These are phyloP conservation scores for Hydractinia echinata DNA, from an alignment of 30 jellyfish, hydroid and myxozoan species.

Conservation along the genomic window DNA sequence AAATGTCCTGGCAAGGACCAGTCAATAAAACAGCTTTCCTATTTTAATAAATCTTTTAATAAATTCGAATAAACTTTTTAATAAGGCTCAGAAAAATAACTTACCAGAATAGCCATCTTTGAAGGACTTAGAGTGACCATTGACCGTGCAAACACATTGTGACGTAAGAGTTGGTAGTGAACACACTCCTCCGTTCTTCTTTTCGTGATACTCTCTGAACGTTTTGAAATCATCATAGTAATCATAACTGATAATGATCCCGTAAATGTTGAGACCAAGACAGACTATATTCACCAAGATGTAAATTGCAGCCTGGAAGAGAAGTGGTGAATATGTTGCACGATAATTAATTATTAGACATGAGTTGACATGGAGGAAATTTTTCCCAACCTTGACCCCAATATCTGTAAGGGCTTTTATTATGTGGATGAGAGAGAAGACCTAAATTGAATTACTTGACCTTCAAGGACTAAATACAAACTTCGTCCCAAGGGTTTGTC, in stretches of 20 bases:
- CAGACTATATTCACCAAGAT: not conserved
- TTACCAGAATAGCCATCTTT: conserved; percentile 1
- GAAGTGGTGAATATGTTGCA: not conserved
- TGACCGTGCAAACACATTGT: not conserved
- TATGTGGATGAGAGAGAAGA: no score
- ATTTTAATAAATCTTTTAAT: no score
- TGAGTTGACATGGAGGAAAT: no score
- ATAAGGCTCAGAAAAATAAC: not conserved
- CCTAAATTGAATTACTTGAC: no score
- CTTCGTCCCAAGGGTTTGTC: no score
- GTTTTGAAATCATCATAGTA: conserved; percentile 4
- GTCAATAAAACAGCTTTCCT: no score
- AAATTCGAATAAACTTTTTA: not conserved
- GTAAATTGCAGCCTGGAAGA: conserved; percentile 14
- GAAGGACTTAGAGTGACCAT: not conserved
- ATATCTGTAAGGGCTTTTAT: no score
- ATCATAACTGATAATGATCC: not conserved
- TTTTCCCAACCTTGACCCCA: no score
- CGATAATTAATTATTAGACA: no score
- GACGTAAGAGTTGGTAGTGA: not conserved
- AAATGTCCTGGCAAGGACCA: not conserved
- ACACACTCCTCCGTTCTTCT: not conserved
- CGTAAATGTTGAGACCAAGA: not conserved
- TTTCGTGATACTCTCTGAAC: conserved; percentile 1
- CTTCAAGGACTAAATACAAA: no score